Percentiles rank a stretch among this genome's conserved stretches.
phyloP scores from a whole-genome alignment of 2,113 vertebrate genomes.

The Amazona vittata region DNA sequence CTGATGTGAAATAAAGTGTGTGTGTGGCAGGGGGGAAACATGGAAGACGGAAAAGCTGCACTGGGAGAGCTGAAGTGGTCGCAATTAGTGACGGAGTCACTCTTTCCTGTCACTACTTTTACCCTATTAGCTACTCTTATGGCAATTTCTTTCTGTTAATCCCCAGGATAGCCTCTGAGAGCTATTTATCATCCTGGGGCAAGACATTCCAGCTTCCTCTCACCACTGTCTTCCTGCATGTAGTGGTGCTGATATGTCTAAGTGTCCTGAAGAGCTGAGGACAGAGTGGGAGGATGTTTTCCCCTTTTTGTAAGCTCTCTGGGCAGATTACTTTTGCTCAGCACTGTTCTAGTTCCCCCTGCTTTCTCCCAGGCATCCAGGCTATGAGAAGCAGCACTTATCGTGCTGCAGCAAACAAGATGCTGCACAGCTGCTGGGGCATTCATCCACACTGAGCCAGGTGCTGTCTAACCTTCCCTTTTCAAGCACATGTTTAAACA shows the following conservation, averaged over 20 bases:
- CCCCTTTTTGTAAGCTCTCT: neutral
- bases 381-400: neutral
- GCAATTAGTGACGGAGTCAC: neutral
- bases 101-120: neutral
- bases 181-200: slow-evolving; percentile 3
- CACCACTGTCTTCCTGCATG: neutral
- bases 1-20: neutral
- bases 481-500: neutral
- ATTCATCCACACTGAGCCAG: neutral
- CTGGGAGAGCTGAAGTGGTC: neutral
- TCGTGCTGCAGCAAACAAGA: neutral
- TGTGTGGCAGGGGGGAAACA: neutral
- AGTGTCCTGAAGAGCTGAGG: slow-evolving; percentile 4
- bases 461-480: neutral
- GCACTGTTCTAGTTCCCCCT: neutral
- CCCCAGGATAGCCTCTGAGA: neutral
- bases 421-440: neutral
- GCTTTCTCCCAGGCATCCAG: neutral
- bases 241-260: neutral
- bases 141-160: neutral
- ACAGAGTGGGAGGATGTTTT: slow-evolving; percentile 2
- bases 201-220: slow-evolving; percentile 18
- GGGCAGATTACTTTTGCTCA: neutral
- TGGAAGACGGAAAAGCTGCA: neutral
- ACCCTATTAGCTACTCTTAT: neutral